Conservation (phyloP, 2,113 vertebrate genomes). For the Amia ocellicauda region DNA sequence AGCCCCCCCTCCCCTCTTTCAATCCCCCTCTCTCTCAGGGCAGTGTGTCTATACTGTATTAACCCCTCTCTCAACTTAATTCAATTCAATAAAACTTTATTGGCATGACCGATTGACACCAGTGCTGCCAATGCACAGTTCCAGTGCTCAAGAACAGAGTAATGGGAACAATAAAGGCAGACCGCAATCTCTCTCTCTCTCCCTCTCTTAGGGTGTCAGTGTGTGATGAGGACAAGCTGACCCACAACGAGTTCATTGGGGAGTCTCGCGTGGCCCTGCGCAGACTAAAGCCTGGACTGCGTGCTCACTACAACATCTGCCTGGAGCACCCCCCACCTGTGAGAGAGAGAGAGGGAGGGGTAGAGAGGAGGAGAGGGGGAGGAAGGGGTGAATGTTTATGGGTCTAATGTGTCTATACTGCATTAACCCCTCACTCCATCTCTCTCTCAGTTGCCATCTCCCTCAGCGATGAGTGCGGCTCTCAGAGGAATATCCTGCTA, state of each 20-base stretch:
- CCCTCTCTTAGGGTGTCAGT: constrained; percentile 71
- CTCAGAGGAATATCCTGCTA: constrained; percentile 83
- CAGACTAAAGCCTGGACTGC: constrained; percentile 72
- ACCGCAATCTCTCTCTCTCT: too few relatives aligned
- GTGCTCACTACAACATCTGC: constrained; percentile 79
- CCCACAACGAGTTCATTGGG: constrained; percentile 85
- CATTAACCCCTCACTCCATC: not conserved
- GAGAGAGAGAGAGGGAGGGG: constrained; percentile 7
- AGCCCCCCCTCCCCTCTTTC: too few relatives aligned
- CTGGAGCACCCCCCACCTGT: constrained; percentile 79
- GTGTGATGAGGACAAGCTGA: constrained; percentile 84
- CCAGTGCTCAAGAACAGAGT: too few relatives aligned
- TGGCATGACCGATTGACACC: too few relatives aligned
- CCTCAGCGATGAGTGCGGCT: constrained; percentile 75
- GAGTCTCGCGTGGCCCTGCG: constrained; percentile 78
- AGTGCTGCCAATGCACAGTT: too few relatives aligned
- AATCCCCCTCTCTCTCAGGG: too few relatives aligned
- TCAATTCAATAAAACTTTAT: too few relatives aligned
- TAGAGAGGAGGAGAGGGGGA: too few relatives aligned
- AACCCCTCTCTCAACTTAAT: too few relatives aligned
- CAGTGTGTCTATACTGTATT: too few relatives aligned
- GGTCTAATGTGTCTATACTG: not conserved
- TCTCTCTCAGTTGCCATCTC: constrained; percentile 69
- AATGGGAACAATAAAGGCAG: too few relatives aligned
- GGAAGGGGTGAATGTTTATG: too few relatives aligned